phyloP scores from a whole-genome alignment of 1,140 invertebrate genomes.

The Heliconius nattereri region DNA sequence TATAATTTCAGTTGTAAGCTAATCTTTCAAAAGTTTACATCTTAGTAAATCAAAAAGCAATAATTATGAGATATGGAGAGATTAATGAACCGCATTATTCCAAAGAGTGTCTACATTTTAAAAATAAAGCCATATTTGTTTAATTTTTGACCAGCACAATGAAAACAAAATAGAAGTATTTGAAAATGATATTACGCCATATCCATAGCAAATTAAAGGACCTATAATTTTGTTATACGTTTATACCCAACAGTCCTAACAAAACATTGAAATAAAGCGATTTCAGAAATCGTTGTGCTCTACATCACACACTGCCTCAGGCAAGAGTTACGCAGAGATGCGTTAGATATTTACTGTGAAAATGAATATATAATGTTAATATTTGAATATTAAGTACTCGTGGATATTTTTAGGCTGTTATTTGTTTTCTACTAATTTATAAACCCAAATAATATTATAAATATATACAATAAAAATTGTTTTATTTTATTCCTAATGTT shows the following conservation, averaged over 20 bases:
- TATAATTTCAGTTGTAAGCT: no score
- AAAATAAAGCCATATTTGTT: neutral
- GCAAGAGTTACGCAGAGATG: neutral
- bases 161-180: conserved; percentile 11
- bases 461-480: no score
- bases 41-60: neutral
- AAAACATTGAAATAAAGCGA: conserved; percentile 29
- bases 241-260: conserved; percentile 23
- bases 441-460: no score
- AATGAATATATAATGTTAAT: neutral
- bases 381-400: neutral
- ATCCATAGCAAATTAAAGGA: conserved; percentile 24
- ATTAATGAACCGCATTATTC: no score
- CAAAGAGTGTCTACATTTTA: no score
- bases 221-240: conserved; percentile 21
- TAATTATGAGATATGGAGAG: no score
- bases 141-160: neutral
- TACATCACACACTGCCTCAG: conserved; percentile 5
- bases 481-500: no score
- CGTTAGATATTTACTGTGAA: neutral
- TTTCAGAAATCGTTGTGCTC: conserved; percentile 14
- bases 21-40: neutral
- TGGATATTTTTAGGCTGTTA: no score
- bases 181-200: conserved; percentile 14
- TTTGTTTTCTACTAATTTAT: no score